A percentile compares a stretch with the other conserved stretches of the same genome.
These are phyloP conservation scores for Dendrophyllia cribrosa DNA, from an alignment of 64 coral and sea anemone genomes.

Conservation along the genomic window DNA sequence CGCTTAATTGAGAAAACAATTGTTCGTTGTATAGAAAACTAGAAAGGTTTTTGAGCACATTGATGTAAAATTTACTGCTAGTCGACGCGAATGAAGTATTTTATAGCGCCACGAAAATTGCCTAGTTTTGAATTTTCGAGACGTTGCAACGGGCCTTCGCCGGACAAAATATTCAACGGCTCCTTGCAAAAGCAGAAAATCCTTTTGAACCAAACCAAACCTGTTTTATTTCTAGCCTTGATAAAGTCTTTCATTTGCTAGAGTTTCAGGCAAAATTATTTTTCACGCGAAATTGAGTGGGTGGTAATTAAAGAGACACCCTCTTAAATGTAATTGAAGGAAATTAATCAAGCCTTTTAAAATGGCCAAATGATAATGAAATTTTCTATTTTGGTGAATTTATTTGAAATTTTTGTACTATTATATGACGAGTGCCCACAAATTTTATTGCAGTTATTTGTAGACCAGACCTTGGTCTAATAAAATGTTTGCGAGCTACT, in stretches of 20 bases:
- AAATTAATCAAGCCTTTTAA: no score
- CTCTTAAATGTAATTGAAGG: slow-evolving; percentile 39
- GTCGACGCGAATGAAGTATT: slow-evolving; percentile 6
- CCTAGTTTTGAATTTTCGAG: neutral
- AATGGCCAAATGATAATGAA: no score
- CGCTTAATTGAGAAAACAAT: neutral
- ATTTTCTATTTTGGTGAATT: no score
- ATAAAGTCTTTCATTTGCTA: neutral
- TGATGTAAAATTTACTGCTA: neutral
- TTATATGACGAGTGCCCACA: no score
- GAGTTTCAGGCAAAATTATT: slow-evolving; percentile 30
- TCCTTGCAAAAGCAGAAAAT: neutral
- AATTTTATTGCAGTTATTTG: no score
- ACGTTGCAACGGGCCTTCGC: neutral
- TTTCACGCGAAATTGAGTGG: slow-evolving; percentile 11
- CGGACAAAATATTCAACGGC: neutral
- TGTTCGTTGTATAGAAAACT: neutral
- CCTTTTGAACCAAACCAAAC: neutral
- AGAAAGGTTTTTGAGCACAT: neutral
- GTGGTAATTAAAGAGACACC: neutral
- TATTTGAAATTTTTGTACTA: no score
- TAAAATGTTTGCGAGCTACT: no score
- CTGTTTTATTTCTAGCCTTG: neutral
- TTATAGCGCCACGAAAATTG: neutral
- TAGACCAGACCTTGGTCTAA: no score